Conservation (phyloP, 37 sponge, comb jelly and placozoan genomes). For the Chondrosia reniformis region DNA sequence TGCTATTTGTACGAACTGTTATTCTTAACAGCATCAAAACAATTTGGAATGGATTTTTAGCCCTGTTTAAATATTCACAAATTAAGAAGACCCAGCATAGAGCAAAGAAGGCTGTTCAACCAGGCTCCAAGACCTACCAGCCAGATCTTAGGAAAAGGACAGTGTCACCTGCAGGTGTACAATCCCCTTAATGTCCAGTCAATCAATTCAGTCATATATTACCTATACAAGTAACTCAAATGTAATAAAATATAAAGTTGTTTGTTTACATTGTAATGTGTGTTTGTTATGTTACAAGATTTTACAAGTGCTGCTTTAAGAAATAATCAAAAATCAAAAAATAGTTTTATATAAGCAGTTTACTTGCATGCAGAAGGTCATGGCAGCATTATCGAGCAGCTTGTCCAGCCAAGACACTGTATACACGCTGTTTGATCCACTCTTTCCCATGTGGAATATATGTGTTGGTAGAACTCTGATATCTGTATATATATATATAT, state of each 20-base stretch:
- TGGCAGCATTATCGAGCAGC: slow-evolving; percentile 3
- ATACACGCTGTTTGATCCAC: slow-evolving; percentile 97
- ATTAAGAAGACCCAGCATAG: slow-evolving; percentile 23
- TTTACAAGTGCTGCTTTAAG: neutral
- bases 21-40: slow-evolving; percentile 35
- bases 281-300: neutral
- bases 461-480: slow-evolving; percentile 57
- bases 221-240: no score
- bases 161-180: no score
- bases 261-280: no score
- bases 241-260: no score
- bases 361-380: neutral
- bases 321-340: neutral
- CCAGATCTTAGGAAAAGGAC: no score
- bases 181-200: no score
- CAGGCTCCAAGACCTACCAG: no score
- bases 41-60: slow-evolving; percentile 36
- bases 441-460: slow-evolving; percentile 94
- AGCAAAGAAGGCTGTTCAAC: neutral
- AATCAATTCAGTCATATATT: no score
- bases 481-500: slow-evolving; percentile 41
- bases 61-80: slow-evolving; percentile 32
- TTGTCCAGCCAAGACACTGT: slow-evolving; percentile 85
- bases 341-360: neutral
- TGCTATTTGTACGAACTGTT: slow-evolving; percentile 29